Conservation (phyloP, 1,140 invertebrate species). For the Orchesella cincta region DNA sequence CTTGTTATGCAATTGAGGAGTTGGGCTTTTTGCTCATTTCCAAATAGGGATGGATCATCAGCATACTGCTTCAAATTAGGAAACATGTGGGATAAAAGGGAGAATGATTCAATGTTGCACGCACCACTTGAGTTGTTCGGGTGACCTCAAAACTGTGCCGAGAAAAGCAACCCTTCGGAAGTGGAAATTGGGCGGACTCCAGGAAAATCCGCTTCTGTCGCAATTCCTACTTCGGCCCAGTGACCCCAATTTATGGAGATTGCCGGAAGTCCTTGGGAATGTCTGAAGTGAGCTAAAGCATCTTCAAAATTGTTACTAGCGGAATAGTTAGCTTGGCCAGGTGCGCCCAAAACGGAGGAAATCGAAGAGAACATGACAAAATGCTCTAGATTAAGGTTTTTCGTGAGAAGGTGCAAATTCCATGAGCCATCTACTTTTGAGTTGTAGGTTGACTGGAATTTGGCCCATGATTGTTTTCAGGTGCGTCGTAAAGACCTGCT, state of each 20-base stretch:
- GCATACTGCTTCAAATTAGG: background rate
- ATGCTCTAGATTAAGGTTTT: background rate
- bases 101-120: background rate
- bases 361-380: slow-evolving; percentile 12
- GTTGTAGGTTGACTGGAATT: background rate
- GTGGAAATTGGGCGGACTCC: background rate
- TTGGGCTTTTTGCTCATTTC: background rate
- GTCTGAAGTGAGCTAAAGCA: background rate
- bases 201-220: background rate
- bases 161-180: background rate
- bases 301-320: background rate
- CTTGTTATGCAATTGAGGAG: background rate
- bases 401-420: slow-evolving; percentile 31
- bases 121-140: background rate
- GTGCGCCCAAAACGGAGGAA: background rate
- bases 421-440: slow-evolving; percentile 32
- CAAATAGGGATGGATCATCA: slow-evolving; percentile 3
- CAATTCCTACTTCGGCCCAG: slow-evolving; percentile 10
- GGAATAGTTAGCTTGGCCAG: background rate
- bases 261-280: background rate
- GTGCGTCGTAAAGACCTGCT: slow-evolving; percentile 11
- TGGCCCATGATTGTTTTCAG: slow-evolving; percentile 14
- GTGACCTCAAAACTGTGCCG: background rate
- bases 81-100: background rate
- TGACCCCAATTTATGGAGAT: slow-evolving; percentile 8